Evolutionary conservation across 2,797 vertebrate species (phyloP), one percentile per base, ranked within the genome.

Genomic region (Phataginus tetradactyla): DNA sequence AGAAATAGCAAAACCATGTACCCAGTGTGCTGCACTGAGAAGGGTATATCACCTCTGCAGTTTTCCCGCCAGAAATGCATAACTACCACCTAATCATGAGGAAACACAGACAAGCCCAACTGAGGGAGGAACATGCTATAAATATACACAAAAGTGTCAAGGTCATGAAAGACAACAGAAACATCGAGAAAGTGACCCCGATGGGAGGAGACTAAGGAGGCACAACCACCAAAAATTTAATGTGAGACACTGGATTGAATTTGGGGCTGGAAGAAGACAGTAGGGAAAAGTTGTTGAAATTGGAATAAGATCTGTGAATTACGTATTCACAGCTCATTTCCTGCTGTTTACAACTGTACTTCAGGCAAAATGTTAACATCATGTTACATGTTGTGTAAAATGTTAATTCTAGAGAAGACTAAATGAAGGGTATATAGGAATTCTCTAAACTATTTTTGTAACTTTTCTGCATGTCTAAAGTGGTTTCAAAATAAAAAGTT

Each of bases 401-500:
- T 71, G 51, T 45, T 86, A 81, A 77, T 18, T 29, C 14, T 4
- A 25, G 27, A 18, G 53, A 39, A 94, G 89, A 80, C 3, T 39
- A 68, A 86, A 25, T 37, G n/a, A 90, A 72, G 7, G 2, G 11
- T 20, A 64, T 25, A 20, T 18, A 86, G 63, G 51, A 53, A 25
- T 80, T 94, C 49, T 86, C 72, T 34, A 42, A 39, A 20, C 3
- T 74, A 61, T n/a, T 85, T 79, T 34, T 88, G 71, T 11, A 66
- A 75, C 13, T 71, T 90, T 90, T 92, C 32, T 92, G 3, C 45
- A 83, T 72, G 27, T 63, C 45, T 83, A 83, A 90, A 85, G 18
- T 71, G n/a, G 80, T 53, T 75, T 77, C 72, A 87, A 85, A 95
- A 90, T 78, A 71, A 77, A 78, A 96, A 71, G 53, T 53, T 90